Base-by-base conservation (phyloP, 2,113 vertebrate genomes). In the Heterotilapia buettikoferi region DNA sequence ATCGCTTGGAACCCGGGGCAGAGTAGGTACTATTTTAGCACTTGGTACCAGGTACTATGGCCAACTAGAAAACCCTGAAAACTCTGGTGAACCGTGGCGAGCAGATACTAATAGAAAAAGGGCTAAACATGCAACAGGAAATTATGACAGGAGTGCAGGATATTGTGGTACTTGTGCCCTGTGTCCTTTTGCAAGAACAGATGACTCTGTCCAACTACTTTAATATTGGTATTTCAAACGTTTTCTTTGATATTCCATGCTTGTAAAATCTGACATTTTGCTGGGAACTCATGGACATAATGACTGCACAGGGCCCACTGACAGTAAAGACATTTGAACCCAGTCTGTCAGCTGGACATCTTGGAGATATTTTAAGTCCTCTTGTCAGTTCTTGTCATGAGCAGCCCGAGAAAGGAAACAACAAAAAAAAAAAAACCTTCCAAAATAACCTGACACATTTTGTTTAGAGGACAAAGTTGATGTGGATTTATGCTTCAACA, bases 241-340 rank as follows among this genome's bases (percentile, higher is more conserved):
- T 16, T 73, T 9, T 68, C 1, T 68, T 71, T 76, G 21, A 19
- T 6, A 43, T 43, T 1, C 66, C 66, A 14, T 47, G 24, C 14
- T 29, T 29, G 24, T 19, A 76, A 47, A 47, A 76, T 76, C 68
- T 47, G 40, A 76, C 68, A 47, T 24, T 47, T 76, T 45, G 14
- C 1, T 47, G 24, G 9, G 5, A 26, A 45, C 14, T 18, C 0
- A 29, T 26, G 14, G 2, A 0, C 21, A 9, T 29, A 47, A 47
- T 24, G 45, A 11, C 68, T 47, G 68, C 40, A 47, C 68, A 29
- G 21, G 68, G 21, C 6, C 2, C 68, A 45, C 5, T 26, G 21
- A 45, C 21, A 45, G 13, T 18, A 73, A 26, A 45, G 13, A 73
- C 6, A 73, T 45, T 73, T 73, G 21, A 73, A 73, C 5, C 21